phyloP scores from a whole-genome alignment of 2,888 invertebrate genomes.

The Folsomia candida region DNA sequence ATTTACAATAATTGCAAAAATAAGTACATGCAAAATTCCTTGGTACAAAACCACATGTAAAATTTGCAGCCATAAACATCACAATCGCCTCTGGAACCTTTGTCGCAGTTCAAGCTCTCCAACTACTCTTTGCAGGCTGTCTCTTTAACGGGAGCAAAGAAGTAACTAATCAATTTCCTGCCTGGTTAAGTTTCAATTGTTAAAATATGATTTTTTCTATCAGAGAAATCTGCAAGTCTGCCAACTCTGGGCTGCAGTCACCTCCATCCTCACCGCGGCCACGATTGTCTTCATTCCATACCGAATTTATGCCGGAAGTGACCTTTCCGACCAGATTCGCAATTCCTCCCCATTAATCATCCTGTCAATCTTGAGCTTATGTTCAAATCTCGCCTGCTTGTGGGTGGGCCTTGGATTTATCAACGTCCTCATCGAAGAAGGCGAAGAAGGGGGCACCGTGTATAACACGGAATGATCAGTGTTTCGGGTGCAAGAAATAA shows the following conservation, averaged over 20 bases:
- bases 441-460: neutral
- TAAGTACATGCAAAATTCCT: too few species aligned
- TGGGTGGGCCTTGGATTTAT: constrained; percentile 5
- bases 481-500: too few species aligned
- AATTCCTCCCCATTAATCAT: neutral
- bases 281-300: constrained; percentile 26
- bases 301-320: constrained; percentile 5
- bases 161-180: too few species aligned
- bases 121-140: neutral
- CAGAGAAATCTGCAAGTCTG: neutral
- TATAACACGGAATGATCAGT: neutral
- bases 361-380: neutral
- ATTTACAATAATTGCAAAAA: neutral
- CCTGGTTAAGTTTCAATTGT: too few species aligned
- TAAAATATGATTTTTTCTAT: neutral
- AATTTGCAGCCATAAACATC: neutral
- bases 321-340: too few species aligned
- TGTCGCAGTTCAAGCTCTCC: neutral
- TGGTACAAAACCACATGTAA: neutral
- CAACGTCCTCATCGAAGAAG: neutral
- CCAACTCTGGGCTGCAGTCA: constrained; percentile 26
- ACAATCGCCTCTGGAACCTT: neutral
- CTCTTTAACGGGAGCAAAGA: neutral
- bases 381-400: neutral
- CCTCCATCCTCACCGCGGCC: constrained; percentile 22